These are phyloP conservation scores for Microctenopoma lineatum DNA, from an alignment of 2,797 vertebrate species.

Conservation along the genomic window DNA sequence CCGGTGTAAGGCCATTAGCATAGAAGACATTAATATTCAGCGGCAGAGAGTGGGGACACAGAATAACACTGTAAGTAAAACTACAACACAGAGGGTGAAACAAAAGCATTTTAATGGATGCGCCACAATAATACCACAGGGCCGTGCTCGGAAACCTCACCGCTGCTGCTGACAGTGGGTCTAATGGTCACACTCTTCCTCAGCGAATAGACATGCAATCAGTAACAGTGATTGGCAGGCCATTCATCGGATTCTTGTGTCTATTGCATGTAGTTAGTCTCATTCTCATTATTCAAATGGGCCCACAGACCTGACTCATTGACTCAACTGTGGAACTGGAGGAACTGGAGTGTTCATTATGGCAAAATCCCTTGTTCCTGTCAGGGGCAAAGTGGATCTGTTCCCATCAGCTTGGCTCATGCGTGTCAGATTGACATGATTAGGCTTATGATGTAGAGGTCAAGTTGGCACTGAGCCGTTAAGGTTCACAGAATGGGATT, in stretches of 20 bases:
- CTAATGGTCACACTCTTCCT: constrained; percentile 62
- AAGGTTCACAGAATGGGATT: constrained; percentile 67
- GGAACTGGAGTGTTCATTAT: constrained; percentile 78
- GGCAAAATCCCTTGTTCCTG: constrained; percentile 75
- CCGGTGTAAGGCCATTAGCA: constrained; percentile 81
- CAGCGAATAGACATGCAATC: constrained; percentile 59
- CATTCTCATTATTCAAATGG: constrained; percentile 76
- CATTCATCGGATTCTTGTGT: constrained; percentile 69
- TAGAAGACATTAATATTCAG: constrained; percentile 84
- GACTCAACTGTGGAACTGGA: constrained; percentile 60
- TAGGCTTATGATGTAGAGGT: constrained; percentile 77
- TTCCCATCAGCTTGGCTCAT: constrained; percentile 64
- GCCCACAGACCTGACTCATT: constrained; percentile 62
- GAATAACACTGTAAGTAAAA: constrained; percentile 79
- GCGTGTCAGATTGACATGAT: constrained; percentile 78
- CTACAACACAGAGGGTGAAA: constrained; percentile 67
- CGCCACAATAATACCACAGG: constrained; percentile 68
- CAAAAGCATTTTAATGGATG: constrained; percentile 76
- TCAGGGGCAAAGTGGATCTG: constrained; percentile 77
- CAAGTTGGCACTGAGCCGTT: constrained; percentile 70
- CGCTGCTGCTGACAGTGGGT: constrained; percentile 51
- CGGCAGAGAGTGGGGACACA: constrained; percentile 59
- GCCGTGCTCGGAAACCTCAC: constrained; percentile 57
- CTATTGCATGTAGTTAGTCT: constrained; percentile 66
- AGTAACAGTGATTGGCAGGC: constrained; percentile 71